Base-by-base conservation (phyloP, 2,797 vertebrate species). In the Otolemur crassicaudatus region DNA sequence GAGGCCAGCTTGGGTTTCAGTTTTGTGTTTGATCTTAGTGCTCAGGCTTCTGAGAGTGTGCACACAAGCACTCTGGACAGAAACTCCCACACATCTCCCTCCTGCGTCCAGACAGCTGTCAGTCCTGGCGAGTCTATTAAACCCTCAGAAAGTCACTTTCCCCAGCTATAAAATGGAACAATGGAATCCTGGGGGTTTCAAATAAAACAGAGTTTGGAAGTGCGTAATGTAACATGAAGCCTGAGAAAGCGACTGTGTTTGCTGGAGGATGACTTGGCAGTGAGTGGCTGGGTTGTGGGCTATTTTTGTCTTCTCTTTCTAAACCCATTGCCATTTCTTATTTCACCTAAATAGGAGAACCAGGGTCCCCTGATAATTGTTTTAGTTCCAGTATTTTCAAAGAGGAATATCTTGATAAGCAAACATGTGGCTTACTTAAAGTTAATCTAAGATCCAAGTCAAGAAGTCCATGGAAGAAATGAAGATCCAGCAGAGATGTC, bases 31-130 rank as follows among this genome's bases (percentile, higher is more conserved):
- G 14, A 53, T 53, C 49, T 53, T 53, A 49, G 49, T 53, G 49
- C 13, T 12, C 60, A 12, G 65, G 37, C 22, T 37, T 58, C 7
- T 61, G 31, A 79, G 10, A 23, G 12, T 4, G 43, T 1, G 0
- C 19, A 14, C 3, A 7, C 12, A 29, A 9, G 27, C 6, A 9
- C 16, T 2, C 1, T 3, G 4, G 11, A 75, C 19, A 13, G n/a
- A 37, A 37, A 16, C n/a, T 7, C 8, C 40, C 34, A 7, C 14
- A 11, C 5, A 17, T 16, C 23, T 70, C 20, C 22, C 20, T 37
- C n/a, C n/a, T 70, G 1, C 14, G 8, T 49, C 73, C 65, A n/a
- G 29, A n/a, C 1, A 1, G n/a, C 40, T 72, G 31, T 53, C 4
- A 81, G 34, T 46, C 67, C 49, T 7, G 5, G 27, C 4, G 9